phyloP scores from a whole-genome alignment of 2,113 vertebrate genomes.

The Rostratula benghalensis region DNA sequence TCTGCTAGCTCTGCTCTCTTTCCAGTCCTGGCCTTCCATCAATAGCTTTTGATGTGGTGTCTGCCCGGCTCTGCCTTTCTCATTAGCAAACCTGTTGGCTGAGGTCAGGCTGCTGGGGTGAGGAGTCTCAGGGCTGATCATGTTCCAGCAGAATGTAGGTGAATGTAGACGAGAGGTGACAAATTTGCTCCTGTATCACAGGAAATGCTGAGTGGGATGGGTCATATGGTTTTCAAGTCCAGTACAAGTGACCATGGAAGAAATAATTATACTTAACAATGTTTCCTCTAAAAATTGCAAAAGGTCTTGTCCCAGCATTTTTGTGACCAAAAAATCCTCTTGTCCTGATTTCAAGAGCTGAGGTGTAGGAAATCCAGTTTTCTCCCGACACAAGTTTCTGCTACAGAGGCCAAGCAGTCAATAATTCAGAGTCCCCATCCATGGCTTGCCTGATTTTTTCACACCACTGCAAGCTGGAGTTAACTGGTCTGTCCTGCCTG shows the following conservation, averaged over 20 bases:
- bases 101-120: not conserved
- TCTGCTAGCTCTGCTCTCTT: not conserved
- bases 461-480: not conserved
- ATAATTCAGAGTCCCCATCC: not conserved
- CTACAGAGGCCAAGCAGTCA: not conserved
- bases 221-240: not conserved
- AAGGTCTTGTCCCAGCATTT: not conserved
- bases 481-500: not conserved
- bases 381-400: not conserved
- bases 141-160: not conserved
- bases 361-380: not conserved
- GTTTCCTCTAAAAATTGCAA: not conserved
- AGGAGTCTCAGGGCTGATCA: not conserved
- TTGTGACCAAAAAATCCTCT: not conserved
- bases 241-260: not conserved
- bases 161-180: not conserved
- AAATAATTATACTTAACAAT: not conserved
- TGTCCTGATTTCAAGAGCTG: not conserved
- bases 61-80: not conserved
- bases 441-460: not conserved
- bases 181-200: not conserved
- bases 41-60: fast-evolving
- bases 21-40: not conserved
- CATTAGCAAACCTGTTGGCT: not conserved
- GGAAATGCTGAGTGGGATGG: not conserved